Conservation (phyloP, 1,140 invertebrate genomes). For the Procambarus virginalis region DNA sequence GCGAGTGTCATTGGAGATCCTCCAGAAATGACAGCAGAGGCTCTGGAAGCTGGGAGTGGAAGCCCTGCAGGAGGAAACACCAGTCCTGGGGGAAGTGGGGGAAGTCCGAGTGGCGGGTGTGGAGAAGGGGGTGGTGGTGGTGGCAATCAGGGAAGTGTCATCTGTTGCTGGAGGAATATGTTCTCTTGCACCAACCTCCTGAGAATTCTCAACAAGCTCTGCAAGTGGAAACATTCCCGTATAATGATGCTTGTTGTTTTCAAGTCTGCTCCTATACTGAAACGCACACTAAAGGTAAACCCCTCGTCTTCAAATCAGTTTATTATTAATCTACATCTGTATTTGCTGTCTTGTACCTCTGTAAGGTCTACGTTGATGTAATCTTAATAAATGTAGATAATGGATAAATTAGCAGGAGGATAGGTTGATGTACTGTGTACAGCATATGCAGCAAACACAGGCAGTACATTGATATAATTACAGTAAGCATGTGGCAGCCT, state of each 20-base stretch:
- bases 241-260: constrained; percentile 99
- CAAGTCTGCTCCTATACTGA: constrained; percentile 98
- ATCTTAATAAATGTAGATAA: no score
- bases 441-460: no score
- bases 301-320: no score
- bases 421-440: no score
- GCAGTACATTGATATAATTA: no score
- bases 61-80: constrained; percentile 98
- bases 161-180: constrained; percentile 98
- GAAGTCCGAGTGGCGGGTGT: constrained; percentile 43
- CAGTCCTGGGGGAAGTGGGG: constrained; percentile 49
- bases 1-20: constrained; percentile 97
- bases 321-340: no score
- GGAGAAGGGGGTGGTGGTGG: constrained; percentile 72
- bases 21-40: constrained; percentile 94
- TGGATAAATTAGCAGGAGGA: no score
- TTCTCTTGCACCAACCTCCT: constrained; percentile 98
- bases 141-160: constrained; percentile 87
- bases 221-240: constrained; percentile 99
- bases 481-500: no score
- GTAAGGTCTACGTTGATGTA: no score
- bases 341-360: no score
- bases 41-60: constrained; percentile 91
- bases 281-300: constrained; percentile 90
- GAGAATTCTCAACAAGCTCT: constrained; percentile 97